These are phyloP conservation scores for Tachypleus tridentatus DNA, from an alignment of 1,140 invertebrate genomes.

Conservation along the genomic window DNA sequence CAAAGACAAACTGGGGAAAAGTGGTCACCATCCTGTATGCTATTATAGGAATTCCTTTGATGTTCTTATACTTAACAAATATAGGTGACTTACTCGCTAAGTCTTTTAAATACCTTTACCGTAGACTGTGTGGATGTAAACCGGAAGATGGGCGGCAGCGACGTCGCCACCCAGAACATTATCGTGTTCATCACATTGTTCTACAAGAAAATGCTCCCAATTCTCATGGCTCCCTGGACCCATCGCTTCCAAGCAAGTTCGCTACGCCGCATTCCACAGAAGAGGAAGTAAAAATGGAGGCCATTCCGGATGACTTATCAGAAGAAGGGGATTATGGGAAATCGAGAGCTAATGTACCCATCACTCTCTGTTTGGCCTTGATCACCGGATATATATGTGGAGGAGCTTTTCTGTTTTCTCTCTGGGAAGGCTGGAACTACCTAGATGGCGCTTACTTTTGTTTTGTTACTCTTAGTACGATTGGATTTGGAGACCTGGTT, in stretches of 20 bases:
- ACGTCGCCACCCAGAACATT: constrained; percentile 15
- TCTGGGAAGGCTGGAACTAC: constrained; percentile 34
- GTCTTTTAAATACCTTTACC: constrained; percentile 90
- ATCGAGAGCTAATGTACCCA: constrained; percentile 18
- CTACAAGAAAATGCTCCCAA: constrained; percentile 31
- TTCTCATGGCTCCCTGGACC: constrained; percentile 28
- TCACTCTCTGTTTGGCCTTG: constrained; percentile 19
- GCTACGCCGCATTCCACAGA: constrained; percentile 10
- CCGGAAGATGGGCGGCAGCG: constrained; percentile 9
- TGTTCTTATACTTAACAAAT: constrained; percentile 86
- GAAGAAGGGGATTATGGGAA: constrained; percentile 34
- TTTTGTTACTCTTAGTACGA: constrained; percentile 33
- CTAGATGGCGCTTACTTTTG: constrained; percentile 29
- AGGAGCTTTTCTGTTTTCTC: constrained; percentile 33
- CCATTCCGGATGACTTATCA: constrained; percentile 16
- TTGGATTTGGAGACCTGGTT: constrained; percentile 51
- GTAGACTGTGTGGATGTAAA: constrained; percentile 67
- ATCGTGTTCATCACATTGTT: constrained; percentile 46
- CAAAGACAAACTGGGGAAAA: constrained; percentile 79
- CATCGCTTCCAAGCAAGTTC: constrained; percentile 14
- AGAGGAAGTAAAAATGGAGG: constrained; percentile 24
- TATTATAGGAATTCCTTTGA: constrained; percentile 90
- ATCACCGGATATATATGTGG: constrained; percentile 25
- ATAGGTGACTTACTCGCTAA: constrained; percentile 91
- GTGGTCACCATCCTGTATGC: constrained; percentile 90